Evolutionary conservation across 2,113 vertebrate species (phyloP).

Genomic region (Danionella cerebrum): DNA sequence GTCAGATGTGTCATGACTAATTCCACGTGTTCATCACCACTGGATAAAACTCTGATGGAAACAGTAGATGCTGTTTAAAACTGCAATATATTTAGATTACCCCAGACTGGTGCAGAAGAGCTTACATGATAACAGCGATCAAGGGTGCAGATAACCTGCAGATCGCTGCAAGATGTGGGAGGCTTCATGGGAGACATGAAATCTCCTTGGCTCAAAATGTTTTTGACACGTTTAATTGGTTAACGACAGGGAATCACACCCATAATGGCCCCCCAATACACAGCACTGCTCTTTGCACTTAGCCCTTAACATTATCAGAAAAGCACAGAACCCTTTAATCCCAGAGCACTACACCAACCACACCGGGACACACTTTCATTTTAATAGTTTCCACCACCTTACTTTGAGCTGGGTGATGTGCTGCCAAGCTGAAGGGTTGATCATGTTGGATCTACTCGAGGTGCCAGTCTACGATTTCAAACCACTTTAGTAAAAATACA

Average conservation of each 20-base stretch:
- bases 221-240: constrained; percentile 47
- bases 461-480: constrained; percentile 15
- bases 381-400: constrained; percentile 34
- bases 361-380: background rate
- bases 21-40: constrained; percentile 55
- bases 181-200: constrained; percentile 32
- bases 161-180: constrained; percentile 57
- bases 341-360: background rate
- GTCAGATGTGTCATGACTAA: constrained; percentile 42
- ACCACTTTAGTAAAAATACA: background rate
- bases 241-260: constrained; percentile 37
- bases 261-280: constrained; percentile 44
- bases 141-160: constrained; percentile 39
- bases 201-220: constrained; percentile 36
- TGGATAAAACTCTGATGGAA: constrained; percentile 31
- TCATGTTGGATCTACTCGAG: constrained; percentile 14
- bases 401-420: constrained; percentile 10
- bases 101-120: constrained; percentile 35
- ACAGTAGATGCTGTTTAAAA: constrained; percentile 49
- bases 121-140: constrained; percentile 27
- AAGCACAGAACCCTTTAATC: constrained; percentile 5
- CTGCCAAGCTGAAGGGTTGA: constrained; percentile 17
- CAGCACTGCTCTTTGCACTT: constrained; percentile 40
- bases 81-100: constrained; percentile 23
- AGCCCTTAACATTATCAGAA: constrained; percentile 36